These are phyloP conservation scores for Melanophora roralis DNA, from an alignment of 2,888 invertebrate species.

Conservation along the genomic window DNA sequence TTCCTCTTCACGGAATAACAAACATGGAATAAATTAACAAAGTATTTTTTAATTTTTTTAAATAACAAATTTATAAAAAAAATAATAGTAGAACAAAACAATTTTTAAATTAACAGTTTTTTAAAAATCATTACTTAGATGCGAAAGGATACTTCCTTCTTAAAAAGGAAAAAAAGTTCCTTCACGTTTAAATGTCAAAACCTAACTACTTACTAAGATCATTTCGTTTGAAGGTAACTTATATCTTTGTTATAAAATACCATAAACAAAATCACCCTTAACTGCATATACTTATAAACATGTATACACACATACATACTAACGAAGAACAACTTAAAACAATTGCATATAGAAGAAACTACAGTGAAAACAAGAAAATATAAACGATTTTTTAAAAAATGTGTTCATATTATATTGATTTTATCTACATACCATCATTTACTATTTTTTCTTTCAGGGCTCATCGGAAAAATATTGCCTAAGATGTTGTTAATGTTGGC, in stretches of 20 bases:
- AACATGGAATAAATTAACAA: slow-evolving; percentile 20
- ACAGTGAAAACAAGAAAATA: neutral
- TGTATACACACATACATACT: neutral
- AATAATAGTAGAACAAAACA: slow-evolving; percentile 59
- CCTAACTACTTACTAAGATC: slow-evolving; percentile 68
- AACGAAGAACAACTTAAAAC: neutral
- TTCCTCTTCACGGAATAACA: slow-evolving; percentile 25
- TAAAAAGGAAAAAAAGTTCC: slow-evolving; percentile 66
- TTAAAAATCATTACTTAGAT: slow-evolving; percentile 51
- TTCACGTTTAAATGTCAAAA: slow-evolving; percentile 70
- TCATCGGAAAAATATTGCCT: no score
- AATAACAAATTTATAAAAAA: slow-evolving; percentile 64
- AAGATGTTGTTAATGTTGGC: no score
- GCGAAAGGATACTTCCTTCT: slow-evolving; percentile 59
- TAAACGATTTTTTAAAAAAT: no score
- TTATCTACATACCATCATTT: no score
- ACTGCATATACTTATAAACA: slow-evolving; percentile 13
- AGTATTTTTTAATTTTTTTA: slow-evolving; percentile 8
- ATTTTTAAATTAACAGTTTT: slow-evolving; percentile 49
- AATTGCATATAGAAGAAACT: neutral
- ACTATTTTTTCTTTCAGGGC: no score
- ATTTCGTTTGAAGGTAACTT: slow-evolving; percentile 55
- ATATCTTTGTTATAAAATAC: slow-evolving; percentile 18
- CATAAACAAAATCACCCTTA: slow-evolving; percentile 39
- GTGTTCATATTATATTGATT: no score